A percentile compares a stretch with the other conserved stretches of the same genome.
These are phyloP conservation scores for Leptopilina clavipes DNA, from an alignment of 1,140 invertebrate genomes.

Conservation along the genomic window DNA sequence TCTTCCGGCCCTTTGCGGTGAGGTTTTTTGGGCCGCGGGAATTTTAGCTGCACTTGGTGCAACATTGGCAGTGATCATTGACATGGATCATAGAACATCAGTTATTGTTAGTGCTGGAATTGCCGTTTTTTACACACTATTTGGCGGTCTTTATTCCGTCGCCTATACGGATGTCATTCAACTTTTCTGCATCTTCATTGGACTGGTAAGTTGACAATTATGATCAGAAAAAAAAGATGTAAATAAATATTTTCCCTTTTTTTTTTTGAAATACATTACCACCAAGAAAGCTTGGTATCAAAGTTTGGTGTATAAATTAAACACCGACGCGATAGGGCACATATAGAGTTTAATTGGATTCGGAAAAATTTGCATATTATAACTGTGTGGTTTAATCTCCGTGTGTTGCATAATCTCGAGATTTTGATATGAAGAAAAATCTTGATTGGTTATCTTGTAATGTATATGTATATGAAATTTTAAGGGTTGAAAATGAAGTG, in stretches of 20 bases:
- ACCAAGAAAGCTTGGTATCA: no score
- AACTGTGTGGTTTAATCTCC: not conserved
- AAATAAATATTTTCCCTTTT: no score
- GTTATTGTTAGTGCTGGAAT: slow-evolving; percentile 97
- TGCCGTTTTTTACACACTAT: slow-evolving; percentile 97
- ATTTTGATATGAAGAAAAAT: not conserved
- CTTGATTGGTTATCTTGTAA: slow-evolving; percentile 3
- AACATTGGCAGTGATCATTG: slow-evolving; percentile 96
- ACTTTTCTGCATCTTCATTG: slow-evolving; percentile 98
- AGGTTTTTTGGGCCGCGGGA: slow-evolving; percentile 98
- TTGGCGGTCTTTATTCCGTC: slow-evolving; percentile 97
- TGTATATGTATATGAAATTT: no score
- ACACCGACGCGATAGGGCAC: not conserved
- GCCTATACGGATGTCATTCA: slow-evolving; percentile 99
- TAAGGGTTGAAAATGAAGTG: not conserved
- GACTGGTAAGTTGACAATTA: slow-evolving; percentile 80
- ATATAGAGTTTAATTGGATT: not conserved
- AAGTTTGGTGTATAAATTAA: not conserved
- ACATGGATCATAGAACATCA: slow-evolving; percentile 93
- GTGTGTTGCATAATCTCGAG: not conserved
- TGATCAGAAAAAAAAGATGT: not conserved
- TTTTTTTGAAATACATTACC: not conserved
- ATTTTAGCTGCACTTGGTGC: slow-evolving; percentile 97
- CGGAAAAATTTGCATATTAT: slow-evolving; percentile 11
- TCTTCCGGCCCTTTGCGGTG: slow-evolving; percentile 96